Conservation (phyloP, 30 jellyfish, hydroid and myxozoan species). For the Chrysaora quinquecirrha region DNA sequence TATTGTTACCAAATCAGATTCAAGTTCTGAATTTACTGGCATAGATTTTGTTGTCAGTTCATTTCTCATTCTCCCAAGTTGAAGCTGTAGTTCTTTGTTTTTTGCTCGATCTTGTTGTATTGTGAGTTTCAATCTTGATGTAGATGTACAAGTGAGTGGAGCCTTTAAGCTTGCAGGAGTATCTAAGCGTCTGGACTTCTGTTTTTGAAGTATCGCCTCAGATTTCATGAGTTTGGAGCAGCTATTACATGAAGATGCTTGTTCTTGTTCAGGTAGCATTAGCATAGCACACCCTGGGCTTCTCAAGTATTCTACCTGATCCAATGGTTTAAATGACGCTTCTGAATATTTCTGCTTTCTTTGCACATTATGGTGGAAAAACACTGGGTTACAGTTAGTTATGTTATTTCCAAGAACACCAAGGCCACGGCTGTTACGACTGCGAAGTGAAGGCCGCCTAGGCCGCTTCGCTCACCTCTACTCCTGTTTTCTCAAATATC, state of each 20-base stretch:
- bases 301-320: background rate
- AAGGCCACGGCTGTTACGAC: too few relatives aligned
- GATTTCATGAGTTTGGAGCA: constrained; percentile 4
- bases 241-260: constrained; percentile 8
- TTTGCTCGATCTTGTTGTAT: constrained; percentile 59
- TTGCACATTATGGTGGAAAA: background rate
- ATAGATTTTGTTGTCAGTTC: constrained; percentile 28
- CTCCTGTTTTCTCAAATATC: too few relatives aligned
- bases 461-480: too few relatives aligned
- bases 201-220: constrained; percentile 14
- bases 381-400: background rate
- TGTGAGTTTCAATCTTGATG: constrained; percentile 54
- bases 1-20: constrained; percentile 41
- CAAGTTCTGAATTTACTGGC: constrained; percentile 30
- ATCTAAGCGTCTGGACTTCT: background rate
- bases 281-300: background rate
- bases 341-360: background rate
- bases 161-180: constrained; percentile 65
- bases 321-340: background rate
- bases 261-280: background rate
- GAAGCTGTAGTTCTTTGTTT: constrained; percentile 43
- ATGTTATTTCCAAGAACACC: background rate
- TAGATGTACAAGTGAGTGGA: constrained; percentile 49
- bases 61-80: constrained; percentile 28
- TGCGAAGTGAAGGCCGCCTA: too few relatives aligned